Base-by-base conservation (phyloP, 2,113 vertebrate genomes). In the Megaceryle torquata region DNA sequence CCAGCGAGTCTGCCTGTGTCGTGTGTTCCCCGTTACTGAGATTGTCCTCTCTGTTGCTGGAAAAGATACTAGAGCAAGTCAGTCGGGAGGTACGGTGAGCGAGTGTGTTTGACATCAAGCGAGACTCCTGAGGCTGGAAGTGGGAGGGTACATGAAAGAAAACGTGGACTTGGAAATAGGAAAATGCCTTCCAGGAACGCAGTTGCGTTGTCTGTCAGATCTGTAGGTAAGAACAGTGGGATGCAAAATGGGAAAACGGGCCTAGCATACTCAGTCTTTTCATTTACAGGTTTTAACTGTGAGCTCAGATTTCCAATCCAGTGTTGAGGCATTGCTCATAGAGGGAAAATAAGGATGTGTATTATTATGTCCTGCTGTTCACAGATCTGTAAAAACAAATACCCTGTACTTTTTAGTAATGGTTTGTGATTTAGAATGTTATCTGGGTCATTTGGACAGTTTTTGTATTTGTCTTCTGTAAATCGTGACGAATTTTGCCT, bases 191-290 rank as follows among this genome's bases (percentile, higher is more conserved):
- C 71, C 67, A 86, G 86, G 68, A 28, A 48, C 15, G 10, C 8
- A 3, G 50, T 11, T 17, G 13, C 2, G 0, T 8, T 33, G 2
- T n/a, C 20, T 20, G 4, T n/a, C 56, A 26, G 37, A 1, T 22
- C 21, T 44, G 22, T 39, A 51, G 39, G 22, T 39, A 9, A 54
- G 63, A 39, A 5, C 26, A 22, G 28, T 0, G 18, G 29, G 65
- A 35, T 78, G 39, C 39, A 60, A 59, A 81, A 8, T 8, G 43
- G 16, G 46, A 4, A 13, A 28, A 35, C 15, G 46, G 28, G 68
- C 18, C 41, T 61, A 35, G 59, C 13, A 1, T 29, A 5, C 24
- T 11, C 44, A 15, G 6, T 4, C 22, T 33, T 67, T 3, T 4
- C 16, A 1, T 16, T 33, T 24, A 2, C 12, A 26, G 16, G 3